Base-by-base conservation (phyloP, 2,888 invertebrate genomes). In the Petrolisthes cinctipes region DNA sequence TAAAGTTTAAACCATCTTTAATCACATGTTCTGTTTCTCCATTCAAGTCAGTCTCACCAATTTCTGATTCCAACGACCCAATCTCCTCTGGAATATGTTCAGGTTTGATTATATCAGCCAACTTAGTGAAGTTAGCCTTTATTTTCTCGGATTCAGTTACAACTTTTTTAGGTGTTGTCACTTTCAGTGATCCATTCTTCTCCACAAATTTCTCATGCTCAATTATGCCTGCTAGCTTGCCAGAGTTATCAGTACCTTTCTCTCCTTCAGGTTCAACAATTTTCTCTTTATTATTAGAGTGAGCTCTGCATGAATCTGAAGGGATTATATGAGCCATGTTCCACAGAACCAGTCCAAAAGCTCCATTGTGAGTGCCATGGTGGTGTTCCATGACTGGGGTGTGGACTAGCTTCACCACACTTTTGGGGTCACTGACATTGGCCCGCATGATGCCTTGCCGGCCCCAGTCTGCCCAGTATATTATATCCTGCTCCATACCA, bases 391-490 rank as follows among this genome's bases (percentile, higher is more conserved):
- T 57, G 14, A 23, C 61, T 23, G 82, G 82, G 51, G 82, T 66
- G 37, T 82, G 61, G 14, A 61, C 82, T 14, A 82, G 66, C 71
- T 71, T 71, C 17, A 71, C 71, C 71, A 71, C 71, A 71, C 71
- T 71, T 6, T n/a, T n/a, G 6, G 17, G 71, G 20, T 71, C n/a
- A n/a, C 17, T 6, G 14, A 20, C 71, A n/a, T 11, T 11, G 75
- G 86, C 86, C 37, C 86, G 61, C 86, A 86, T 86, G 20, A 86
- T 86, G 53, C 86, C 86, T 14, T 75, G 20, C 37, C 75, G 78
- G 9, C 68, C 66, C 86, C 86, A 83, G 78, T 86, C 86, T 56
- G 83, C 82, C 86, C 86, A 86, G 37, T 86, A 86, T 9, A 83
- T 75, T 23, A 68, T 78, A 1, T 86, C 71, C 20, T 86, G 76